Evolutionary conservation across 2,888 invertebrate genomes (phyloP).

Genomic region (Dorcus parallelipipedus): DNA sequence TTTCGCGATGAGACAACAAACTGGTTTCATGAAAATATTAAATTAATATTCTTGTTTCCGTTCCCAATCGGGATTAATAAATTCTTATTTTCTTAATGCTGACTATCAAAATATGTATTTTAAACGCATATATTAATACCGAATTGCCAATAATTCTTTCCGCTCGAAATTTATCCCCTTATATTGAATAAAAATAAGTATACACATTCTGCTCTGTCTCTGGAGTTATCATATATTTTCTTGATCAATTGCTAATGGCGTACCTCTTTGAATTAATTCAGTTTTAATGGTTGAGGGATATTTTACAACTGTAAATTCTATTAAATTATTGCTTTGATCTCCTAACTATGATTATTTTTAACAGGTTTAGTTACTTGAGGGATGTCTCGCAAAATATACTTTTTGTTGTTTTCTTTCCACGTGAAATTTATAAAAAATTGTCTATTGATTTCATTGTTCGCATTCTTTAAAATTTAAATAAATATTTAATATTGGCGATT

Average conservation of each 20-base stretch:
- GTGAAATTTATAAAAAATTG: no score
- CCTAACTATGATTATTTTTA: no score
- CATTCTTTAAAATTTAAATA: no score
- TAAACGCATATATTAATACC: conserved; percentile 14
- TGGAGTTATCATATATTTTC: no score
- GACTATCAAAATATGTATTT: conserved; percentile 13
- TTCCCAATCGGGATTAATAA: conserved; percentile 28
- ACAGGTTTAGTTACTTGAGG: no score
- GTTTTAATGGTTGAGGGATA: not conserved
- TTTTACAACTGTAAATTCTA: not conserved
- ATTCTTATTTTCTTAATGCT: conserved; percentile 22
- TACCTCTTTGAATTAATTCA: not conserved
- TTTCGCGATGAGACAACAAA: conserved; percentile 24
- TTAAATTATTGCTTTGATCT: no score
- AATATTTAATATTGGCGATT: no score
- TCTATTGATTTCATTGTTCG: no score
- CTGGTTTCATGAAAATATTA: conserved; percentile 27
- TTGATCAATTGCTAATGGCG: not conserved
- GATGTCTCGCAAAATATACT: no score
- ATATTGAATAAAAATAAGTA: not conserved
- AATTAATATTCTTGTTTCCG: conserved; percentile 31
- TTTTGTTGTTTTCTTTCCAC: no score
- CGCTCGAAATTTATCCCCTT: conserved; percentile 3
- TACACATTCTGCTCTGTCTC: not conserved
- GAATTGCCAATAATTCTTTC: conserved; percentile 15